These are phyloP conservation scores for Troides oblongomaculatus DNA, from an alignment of 2,888 invertebrate species.

Conservation along the genomic window DNA sequence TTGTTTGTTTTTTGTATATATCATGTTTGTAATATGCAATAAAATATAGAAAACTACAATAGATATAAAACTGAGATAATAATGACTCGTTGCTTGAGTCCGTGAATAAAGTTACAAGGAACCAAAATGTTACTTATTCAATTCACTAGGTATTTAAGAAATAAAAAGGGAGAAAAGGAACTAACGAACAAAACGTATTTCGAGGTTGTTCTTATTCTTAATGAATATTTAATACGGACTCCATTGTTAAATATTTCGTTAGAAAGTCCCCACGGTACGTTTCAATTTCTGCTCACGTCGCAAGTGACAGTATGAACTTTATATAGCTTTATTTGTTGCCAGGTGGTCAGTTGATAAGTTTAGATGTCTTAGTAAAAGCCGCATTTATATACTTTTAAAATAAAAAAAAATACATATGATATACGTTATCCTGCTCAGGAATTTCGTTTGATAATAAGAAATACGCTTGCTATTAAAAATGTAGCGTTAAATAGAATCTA, in stretches of 20 bases:
- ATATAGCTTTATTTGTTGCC: slow-evolving; percentile 31
- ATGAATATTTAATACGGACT: slow-evolving; percentile 64
- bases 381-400: background rate
- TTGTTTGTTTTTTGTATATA: no score
- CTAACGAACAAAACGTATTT: slow-evolving; percentile 53
- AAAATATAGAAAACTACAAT: no score
- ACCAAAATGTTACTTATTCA: background rate
- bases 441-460: no score
- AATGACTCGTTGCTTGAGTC: no score
- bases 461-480: no score
- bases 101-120: no score
- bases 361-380: background rate
- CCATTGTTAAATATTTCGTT: slow-evolving; percentile 68
- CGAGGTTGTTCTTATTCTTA: slow-evolving; percentile 53
- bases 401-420: no score
- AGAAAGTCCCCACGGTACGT: slow-evolving; percentile 65
- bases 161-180: slow-evolving; percentile 36
- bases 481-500: no score
- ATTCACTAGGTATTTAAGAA: background rate
- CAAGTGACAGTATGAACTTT: slow-evolving; percentile 37
- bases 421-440: no score
- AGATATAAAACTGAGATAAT: no score
- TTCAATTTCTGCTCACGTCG: slow-evolving; percentile 44
- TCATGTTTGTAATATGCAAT: no score
- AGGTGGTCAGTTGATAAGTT: slow-evolving; percentile 28